Conservation (phyloP, 2,888 invertebrate genomes). For the Papilio protenor region DNA sequence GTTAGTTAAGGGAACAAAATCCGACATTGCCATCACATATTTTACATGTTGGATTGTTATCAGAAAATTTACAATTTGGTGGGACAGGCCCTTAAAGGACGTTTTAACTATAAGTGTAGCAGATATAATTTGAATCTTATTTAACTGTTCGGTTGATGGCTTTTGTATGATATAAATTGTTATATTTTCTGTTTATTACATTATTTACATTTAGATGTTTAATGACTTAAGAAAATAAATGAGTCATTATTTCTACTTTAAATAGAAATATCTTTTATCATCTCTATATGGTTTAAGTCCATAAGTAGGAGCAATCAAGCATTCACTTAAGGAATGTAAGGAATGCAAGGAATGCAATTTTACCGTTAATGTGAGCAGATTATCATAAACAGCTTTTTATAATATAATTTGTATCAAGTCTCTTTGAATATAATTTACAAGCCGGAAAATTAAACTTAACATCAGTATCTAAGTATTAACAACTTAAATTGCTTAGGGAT, state of each 20-base stretch:
- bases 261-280: background rate
- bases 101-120: no score
- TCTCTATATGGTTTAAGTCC: conserved; percentile 11
- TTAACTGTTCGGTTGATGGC: no score
- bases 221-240: background rate
- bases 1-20: no score
- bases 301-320: conserved; percentile 37
- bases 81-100: no score
- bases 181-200: background rate
- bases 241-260: background rate
- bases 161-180: no score
- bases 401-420: background rate
- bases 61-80: no score
- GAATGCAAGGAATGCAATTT: conserved; percentile 39
- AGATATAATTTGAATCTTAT: no score
- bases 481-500: no score
- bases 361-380: conserved; percentile 5
- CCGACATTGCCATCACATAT: no score
- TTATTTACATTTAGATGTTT: background rate
- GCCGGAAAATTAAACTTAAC: no score
- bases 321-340: conserved; percentile 41
- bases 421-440: background rate
- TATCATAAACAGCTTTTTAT: conserved; percentile 13
- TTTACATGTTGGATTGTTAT: no score
- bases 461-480: no score